Conservation (phyloP, 2,888 invertebrate genomes). For the Nipponacmea schrenckii region DNA sequence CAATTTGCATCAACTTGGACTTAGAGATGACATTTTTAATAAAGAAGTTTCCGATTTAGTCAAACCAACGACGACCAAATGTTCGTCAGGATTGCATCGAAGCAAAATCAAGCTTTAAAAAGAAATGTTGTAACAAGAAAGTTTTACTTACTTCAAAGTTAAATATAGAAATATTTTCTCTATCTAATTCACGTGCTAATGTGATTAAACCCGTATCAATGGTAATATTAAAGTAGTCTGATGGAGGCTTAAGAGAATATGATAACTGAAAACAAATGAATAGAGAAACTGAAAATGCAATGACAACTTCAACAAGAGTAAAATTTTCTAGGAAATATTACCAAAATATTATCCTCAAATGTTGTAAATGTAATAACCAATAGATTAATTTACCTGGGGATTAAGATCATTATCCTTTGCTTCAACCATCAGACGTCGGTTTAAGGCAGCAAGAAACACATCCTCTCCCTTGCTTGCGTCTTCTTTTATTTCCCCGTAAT, state of each 20-base stretch:
- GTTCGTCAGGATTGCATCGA: too few species aligned
- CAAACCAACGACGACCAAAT: too few species aligned
- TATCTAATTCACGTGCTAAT: slow-evolving; percentile 21
- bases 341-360: too few species aligned
- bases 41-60: too few species aligned
- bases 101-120: too few species aligned
- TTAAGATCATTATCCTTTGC: slow-evolving; percentile 23
- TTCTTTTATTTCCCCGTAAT: slow-evolving; percentile 32
- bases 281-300: too few species aligned
- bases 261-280: slow-evolving; percentile 20
- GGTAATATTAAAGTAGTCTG: slow-evolving; percentile 25
- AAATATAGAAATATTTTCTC: slow-evolving; percentile 25
- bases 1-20: too few species aligned
- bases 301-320: too few species aligned
- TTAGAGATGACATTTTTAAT: too few species aligned
- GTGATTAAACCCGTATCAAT: slow-evolving; percentile 17
- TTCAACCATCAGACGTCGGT: slow-evolving; percentile 1
- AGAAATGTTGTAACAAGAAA: too few species aligned
- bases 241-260: slow-evolving; percentile 16
- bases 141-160: slow-evolving; percentile 18
- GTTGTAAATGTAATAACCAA: too few species aligned
- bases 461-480: not conserved
- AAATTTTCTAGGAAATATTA: too few species aligned
- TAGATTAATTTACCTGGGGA: slow-evolving; percentile 12
- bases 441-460: slow-evolving; percentile 11